A percentile compares a stretch with the other conserved stretches of the same genome.
phyloP scores from a whole-genome alignment of 2,888 invertebrate genomes.

The Drosophila flavopinicola region DNA sequence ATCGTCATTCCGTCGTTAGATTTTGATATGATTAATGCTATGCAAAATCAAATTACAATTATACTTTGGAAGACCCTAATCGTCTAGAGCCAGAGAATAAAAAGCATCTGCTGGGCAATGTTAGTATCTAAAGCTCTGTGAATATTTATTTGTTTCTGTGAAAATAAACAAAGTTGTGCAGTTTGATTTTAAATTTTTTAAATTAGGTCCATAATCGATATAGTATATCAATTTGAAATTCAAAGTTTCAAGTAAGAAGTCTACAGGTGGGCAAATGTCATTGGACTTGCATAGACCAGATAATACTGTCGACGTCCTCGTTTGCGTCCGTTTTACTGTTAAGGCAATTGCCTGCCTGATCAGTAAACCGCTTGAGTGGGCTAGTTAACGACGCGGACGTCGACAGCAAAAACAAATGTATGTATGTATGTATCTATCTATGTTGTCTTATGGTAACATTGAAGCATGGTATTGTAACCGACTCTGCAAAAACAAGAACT shows the following conservation, averaged over 20 bases:
- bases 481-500: conserved; percentile 34
- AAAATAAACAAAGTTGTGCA: too few relatives aligned
- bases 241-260: too few relatives aligned
- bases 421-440: neutral
- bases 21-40: too few relatives aligned
- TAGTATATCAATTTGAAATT: too few relatives aligned
- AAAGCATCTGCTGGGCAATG: neutral
- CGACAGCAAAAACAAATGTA: neutral
- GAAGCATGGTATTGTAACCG: neutral
- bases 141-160: too few relatives aligned
- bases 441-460: conserved; percentile 5
- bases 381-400: conserved; percentile 9
- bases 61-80: too few relatives aligned
- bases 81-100: neutral
- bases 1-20: too few relatives aligned
- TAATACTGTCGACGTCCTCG: conserved; percentile 3
- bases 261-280: conserved; percentile 2
- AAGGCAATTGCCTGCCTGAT: conserved; percentile 21
- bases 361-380: conserved; percentile 5
- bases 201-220: too few relatives aligned
- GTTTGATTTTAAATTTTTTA: too few relatives aligned
- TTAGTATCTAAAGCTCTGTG: too few relatives aligned
- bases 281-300: conserved; percentile 1
- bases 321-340: conserved; percentile 23
- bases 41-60: too few relatives aligned